These are phyloP conservation scores for Apomyelois bistriatella DNA, from an alignment of 2,888 invertebrate genomes.

Conservation along the genomic window DNA sequence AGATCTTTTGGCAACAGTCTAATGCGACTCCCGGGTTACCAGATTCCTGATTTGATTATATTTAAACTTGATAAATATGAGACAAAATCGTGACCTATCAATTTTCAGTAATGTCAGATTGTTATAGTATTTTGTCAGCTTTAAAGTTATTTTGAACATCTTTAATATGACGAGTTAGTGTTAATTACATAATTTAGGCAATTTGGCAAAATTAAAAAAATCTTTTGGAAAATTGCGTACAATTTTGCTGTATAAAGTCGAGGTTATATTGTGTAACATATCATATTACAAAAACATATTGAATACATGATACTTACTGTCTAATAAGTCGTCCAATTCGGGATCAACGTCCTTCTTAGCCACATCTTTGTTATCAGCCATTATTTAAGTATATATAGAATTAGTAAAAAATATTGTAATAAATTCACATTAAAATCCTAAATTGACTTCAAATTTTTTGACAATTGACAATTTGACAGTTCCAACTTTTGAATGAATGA, in stretches of 20 bases:
- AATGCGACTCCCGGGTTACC: too few species aligned
- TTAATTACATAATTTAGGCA: too few species aligned
- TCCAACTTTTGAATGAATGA: neutral
- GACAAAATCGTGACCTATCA: too few species aligned
- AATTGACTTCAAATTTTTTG: constrained; percentile 1
- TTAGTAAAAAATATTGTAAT: neutral
- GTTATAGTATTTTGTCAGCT: too few species aligned
- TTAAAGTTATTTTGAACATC: too few species aligned
- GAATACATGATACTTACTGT: constrained; percentile 81
- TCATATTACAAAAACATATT: constrained; percentile 21
- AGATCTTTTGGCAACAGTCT: too few species aligned
- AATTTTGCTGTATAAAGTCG: constrained; percentile 27
- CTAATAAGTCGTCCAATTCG: constrained; percentile 86
- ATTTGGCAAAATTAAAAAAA: too few species aligned
- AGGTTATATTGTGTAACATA: constrained; percentile 52
- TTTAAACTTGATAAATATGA: too few species aligned
- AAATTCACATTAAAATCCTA: constrained; percentile 3
- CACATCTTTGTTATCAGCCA: constrained; percentile 66
- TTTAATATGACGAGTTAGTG: too few species aligned
- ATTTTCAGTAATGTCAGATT: too few species aligned
- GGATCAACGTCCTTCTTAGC: constrained; percentile 75
- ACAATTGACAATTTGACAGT: neutral
- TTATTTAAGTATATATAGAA: constrained; percentile 31
- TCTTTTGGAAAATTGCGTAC: constrained; percentile 17
- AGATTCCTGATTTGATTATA: too few species aligned